phyloP scores from a whole-genome alignment of 2,113 vertebrate species.

The Myotis davidii region DNA sequence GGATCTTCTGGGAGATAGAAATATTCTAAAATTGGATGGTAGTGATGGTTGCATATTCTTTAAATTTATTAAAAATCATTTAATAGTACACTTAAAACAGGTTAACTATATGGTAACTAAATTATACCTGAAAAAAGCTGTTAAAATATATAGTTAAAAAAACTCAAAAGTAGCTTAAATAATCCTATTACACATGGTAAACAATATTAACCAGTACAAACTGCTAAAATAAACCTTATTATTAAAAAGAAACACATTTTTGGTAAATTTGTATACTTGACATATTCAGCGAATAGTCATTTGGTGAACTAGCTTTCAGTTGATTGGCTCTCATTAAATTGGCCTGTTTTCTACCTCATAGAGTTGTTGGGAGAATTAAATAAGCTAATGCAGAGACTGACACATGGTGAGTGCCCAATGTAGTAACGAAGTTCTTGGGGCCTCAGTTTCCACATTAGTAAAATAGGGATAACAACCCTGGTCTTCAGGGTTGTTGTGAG shows the following conservation, averaged over 20 bases:
- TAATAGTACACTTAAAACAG: constrained; percentile 22
- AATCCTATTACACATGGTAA: constrained; percentile 46
- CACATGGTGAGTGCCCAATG: not conserved
- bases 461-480: not conserved
- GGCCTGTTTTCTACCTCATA: constrained; percentile 9
- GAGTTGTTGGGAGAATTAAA: constrained; percentile 29
- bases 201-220: constrained; percentile 29
- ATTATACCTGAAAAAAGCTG: constrained; percentile 38
- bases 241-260: constrained; percentile 21
- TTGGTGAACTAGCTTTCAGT: constrained; percentile 42
- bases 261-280: constrained; percentile 33
- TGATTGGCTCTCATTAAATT: constrained; percentile 42
- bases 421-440: constrained; percentile 29
- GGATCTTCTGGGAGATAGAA: not conserved
- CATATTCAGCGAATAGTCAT: not conserved
- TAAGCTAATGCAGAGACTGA: constrained; percentile 21
- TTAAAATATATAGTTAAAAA: not conserved
- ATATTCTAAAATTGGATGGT: constrained; percentile 35
- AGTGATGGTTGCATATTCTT: not conserved
- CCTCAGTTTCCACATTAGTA: constrained; percentile 39
- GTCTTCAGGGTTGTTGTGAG: not conserved
- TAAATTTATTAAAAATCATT: constrained; percentile 51
- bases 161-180: constrained; percentile 1
- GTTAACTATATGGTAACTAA: not conserved
- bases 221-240: constrained; percentile 28